A percentile compares a stretch with the other conserved stretches of the same genome.
Conservation (phyloP, 2,888 invertebrate species). For the Oscheius sp. region DNA sequence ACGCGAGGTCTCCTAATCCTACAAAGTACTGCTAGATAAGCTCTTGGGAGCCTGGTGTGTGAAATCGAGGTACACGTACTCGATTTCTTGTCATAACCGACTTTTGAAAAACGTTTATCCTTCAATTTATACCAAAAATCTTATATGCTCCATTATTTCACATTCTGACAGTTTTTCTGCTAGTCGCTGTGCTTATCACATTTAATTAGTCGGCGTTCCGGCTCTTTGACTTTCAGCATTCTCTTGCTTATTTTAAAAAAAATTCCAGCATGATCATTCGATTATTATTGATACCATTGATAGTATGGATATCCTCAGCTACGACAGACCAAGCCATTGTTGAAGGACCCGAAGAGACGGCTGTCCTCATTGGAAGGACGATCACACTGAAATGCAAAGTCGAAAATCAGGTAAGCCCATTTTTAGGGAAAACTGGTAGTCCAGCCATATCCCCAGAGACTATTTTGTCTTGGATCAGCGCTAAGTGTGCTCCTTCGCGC, state of each 20-base stretch:
- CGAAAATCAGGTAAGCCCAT: slow-evolving; percentile 63
- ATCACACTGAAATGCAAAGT: slow-evolving; percentile 65
- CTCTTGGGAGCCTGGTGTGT: slow-evolving; percentile 15
- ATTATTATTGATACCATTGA: slow-evolving; percentile 42
- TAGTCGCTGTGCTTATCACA: slow-evolving; percentile 26
- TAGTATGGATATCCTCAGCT: slow-evolving; percentile 21
- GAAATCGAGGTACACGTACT: slow-evolving; percentile 10
- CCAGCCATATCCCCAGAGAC: slow-evolving; percentile 13
- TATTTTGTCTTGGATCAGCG: slow-evolving; percentile 31
- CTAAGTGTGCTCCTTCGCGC: slow-evolving; percentile 30
- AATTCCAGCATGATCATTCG: slow-evolving; percentile 14
- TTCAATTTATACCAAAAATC: slow-evolving; percentile 4
- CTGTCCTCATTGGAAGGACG: slow-evolving; percentile 58
- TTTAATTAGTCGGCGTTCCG: slow-evolving; percentile 27
- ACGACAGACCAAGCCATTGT: slow-evolving; percentile 54
- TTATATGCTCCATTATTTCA: slow-evolving; percentile 9
- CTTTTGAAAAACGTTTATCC: too few relatives aligned
- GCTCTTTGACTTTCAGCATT: slow-evolving; percentile 7
- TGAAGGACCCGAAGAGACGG: slow-evolving; percentile 59
- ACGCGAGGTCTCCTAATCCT: slow-evolving; percentile 32
- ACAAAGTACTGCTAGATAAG: slow-evolving; percentile 30
- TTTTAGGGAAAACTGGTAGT: slow-evolving; percentile 8
- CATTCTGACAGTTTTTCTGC: slow-evolving; percentile 24
- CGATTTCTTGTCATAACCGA: too few relatives aligned
- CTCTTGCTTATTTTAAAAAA: not conserved